Conservation (phyloP, 2,888 invertebrate species). For the Rapana venosa region DNA sequence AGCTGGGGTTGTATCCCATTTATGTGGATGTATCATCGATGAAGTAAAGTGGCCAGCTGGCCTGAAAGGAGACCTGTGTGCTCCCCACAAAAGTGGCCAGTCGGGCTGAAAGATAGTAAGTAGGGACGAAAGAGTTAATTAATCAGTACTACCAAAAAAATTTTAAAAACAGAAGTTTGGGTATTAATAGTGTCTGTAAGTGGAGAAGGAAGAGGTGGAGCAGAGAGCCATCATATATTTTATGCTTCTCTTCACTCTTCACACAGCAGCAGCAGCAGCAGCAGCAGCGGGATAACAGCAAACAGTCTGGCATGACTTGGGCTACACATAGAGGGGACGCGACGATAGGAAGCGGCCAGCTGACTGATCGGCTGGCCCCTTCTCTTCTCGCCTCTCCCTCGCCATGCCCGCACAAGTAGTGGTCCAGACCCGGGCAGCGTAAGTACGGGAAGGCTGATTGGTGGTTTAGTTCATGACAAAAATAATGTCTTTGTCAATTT, state of each 20-base stretch:
- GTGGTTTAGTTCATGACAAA: slow-evolving; percentile 26
- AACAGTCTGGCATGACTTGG: slow-evolving; percentile 43
- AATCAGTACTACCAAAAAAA: too few relatives aligned
- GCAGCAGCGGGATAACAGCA: slow-evolving; percentile 38
- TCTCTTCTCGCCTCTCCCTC: slow-evolving; percentile 46
- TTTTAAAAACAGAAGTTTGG: too few relatives aligned
- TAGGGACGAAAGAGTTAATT: too few relatives aligned
- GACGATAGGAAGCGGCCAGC: slow-evolving; percentile 47
- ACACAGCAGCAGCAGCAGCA: slow-evolving; percentile 39
- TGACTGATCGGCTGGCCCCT: slow-evolving; percentile 43
- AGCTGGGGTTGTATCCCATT: too few relatives aligned
- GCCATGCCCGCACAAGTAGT: slow-evolving; percentile 37
- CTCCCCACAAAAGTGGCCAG: too few relatives aligned
- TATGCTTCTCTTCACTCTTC: slow-evolving; percentile 34
- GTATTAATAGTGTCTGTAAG: background rate
- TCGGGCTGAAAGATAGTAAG: too few relatives aligned
- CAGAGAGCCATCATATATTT: background rate
- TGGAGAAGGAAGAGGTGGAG: background rate
- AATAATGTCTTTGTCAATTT: background rate
- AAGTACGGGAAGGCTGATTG: slow-evolving; percentile 44
- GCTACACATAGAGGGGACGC: slow-evolving; percentile 36
- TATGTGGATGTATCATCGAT: too few relatives aligned
- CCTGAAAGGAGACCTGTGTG: too few relatives aligned
- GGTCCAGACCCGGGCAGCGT: slow-evolving; percentile 37
- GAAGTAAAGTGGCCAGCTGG: too few relatives aligned